phyloP scores from a whole-genome alignment of 2,797 vertebrate species.

The Todus mexicanus region DNA sequence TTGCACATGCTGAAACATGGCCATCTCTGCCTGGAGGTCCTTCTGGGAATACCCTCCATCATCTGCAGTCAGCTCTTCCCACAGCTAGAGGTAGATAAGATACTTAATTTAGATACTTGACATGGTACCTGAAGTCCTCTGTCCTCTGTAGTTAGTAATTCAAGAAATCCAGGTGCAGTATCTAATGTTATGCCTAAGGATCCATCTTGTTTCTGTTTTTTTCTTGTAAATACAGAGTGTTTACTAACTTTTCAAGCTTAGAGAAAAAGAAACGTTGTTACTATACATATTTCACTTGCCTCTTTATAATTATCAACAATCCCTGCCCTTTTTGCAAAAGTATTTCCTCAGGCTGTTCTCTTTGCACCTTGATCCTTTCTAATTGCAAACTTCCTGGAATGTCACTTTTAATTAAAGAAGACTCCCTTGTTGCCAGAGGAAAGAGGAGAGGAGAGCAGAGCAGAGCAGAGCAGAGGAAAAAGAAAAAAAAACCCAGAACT shows the following conservation, averaged over 20 bases:
- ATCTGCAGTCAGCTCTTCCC: neutral
- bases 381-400: constrained; percentile 24
- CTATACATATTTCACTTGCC: neutral
- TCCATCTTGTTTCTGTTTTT: neutral
- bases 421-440: neutral
- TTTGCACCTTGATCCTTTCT: neutral
- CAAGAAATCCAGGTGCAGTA: neutral
- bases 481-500: neutral
- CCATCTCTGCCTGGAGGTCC: neutral
- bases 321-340: neutral
- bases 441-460: neutral
- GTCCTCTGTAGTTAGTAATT: neutral
- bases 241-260: neutral
- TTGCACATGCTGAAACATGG: neutral
- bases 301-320: neutral
- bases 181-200: neutral
- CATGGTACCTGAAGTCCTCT: neutral
- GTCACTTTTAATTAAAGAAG: constrained; percentile 34
- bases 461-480: too few relatives aligned
- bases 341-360: constrained; percentile 7
- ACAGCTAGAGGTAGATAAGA: neutral
- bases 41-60: neutral
- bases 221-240: neutral
- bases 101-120: constrained; percentile 22
- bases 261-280: neutral